Evolutionary conservation across 2,888 invertebrate species (phyloP).

Genomic region (Caenorhabditis sinica): DNA sequence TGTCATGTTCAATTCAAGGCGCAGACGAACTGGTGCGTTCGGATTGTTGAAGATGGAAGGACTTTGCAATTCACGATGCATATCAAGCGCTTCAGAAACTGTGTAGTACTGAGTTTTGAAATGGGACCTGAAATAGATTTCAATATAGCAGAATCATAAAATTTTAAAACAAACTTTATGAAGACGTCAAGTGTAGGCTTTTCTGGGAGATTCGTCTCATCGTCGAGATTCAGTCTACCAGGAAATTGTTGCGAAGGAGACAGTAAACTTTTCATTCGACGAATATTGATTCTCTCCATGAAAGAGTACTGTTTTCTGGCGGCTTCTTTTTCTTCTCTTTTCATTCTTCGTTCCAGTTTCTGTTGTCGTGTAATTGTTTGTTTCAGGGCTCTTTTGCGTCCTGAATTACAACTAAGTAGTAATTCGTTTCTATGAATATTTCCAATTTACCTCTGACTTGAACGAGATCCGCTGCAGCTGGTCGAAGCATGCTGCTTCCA

Average conservation of each 20-base stretch:
- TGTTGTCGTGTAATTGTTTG: conserved; percentile 78
- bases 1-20: conserved; percentile 91
- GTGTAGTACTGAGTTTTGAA: conserved; percentile 87
- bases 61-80: conserved; percentile 89
- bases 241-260: conserved; percentile 82
- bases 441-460: conserved; percentile 68
- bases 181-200: conserved; percentile 77
- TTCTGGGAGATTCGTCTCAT: conserved; percentile 78
- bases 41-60: conserved; percentile 91
- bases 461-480: conserved; percentile 57
- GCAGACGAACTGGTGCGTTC: conserved; percentile 88
- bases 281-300: conserved; percentile 82
- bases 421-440: neutral
- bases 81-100: conserved; percentile 89
- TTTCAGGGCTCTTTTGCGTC: conserved; percentile 80
- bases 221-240: conserved; percentile 77
- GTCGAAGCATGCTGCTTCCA: conserved; percentile 59
- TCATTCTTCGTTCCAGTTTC: conserved; percentile 77
- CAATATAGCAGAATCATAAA: neutral
- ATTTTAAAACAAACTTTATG: conserved; percentile 61
- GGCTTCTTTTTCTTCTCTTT: conserved; percentile 81
- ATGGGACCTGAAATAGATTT: conserved; percentile 55
- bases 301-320: conserved; percentile 81
- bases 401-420: conserved; percentile 40
- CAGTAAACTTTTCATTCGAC: conserved; percentile 79